Conservation (phyloP, 2,113 vertebrate species). For the Chamaea fasciata region DNA sequence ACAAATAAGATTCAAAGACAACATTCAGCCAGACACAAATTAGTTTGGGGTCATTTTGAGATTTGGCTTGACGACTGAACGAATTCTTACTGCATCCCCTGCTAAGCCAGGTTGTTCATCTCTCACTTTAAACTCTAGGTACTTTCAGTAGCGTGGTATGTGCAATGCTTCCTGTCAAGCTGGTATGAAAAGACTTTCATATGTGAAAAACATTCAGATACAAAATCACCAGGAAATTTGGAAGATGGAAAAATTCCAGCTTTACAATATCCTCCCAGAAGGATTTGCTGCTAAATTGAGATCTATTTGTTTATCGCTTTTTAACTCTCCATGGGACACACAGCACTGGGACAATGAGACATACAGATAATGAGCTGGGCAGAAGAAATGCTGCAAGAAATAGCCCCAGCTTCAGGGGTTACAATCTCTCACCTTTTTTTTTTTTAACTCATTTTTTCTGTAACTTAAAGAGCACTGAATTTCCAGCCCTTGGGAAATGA, state of each 20-base stretch:
- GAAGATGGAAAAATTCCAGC: slow-evolving; percentile 39
- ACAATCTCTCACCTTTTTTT: background rate
- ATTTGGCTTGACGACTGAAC: background rate
- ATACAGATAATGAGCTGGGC: slow-evolving; percentile 27
- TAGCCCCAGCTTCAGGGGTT: background rate
- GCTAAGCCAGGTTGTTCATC: slow-evolving; percentile 20
- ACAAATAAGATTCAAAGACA: slow-evolving; percentile 44
- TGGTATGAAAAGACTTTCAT: slow-evolving; percentile 27
- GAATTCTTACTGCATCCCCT: background rate
- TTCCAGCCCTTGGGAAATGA: background rate
- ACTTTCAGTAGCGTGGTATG: background rate
- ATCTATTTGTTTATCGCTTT: slow-evolving; percentile 24
- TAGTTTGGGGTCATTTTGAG: slow-evolving; percentile 25
- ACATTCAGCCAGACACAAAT: slow-evolving; percentile 36
- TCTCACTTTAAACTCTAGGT: slow-evolving; percentile 7
- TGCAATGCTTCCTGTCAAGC: slow-evolving; percentile 7
- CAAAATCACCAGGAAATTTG: slow-evolving; percentile 49
- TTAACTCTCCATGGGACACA: slow-evolving; percentile 47
- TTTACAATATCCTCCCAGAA: slow-evolving; percentile 45
- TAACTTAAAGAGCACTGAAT: background rate
- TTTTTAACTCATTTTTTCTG: background rate
- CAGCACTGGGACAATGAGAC: slow-evolving; percentile 29
- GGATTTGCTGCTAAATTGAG: slow-evolving; percentile 16
- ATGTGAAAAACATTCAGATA: slow-evolving; percentile 32
- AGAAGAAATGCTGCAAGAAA: slow-evolving; percentile 20